Evolutionary conservation across 2,113 vertebrate genomes (phyloP), one percentile per base, ranked within the genome.

Genomic region (Cyprinus carpio): DNA sequence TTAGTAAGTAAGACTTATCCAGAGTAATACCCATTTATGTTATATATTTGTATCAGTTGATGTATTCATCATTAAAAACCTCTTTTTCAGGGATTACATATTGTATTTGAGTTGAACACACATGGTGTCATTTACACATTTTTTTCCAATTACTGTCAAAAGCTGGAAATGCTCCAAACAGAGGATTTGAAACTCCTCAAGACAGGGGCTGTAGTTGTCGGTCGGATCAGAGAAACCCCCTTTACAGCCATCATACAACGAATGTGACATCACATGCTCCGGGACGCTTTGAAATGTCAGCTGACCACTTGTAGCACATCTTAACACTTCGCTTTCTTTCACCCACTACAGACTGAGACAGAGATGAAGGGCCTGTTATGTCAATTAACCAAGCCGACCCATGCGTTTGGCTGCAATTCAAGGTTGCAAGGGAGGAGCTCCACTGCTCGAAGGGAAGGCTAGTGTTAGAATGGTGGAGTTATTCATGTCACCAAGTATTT

Each of bases 401-500:
- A 27, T 58, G 85, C 49, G 37, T 88, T 85, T 87, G 87, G 87
- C 85, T 51, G 43, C 4, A 34, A 65, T 87, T 90, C 89, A 88
- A 90, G 85, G 89, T 85, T 75, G 60, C 46, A 64, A 31, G 37
- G 67, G 78, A 86, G 82, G 84, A 84, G 82, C 40, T 76, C 74
- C 11, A 25, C 46, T 62, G 27, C 69, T 75, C 34, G 34, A 86
- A 80, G 86, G 18, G 75, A 84, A 85, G 60, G 84, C 58, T 83
- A 72, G 82, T 84, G 84, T 77, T 72, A 87, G 88, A 67, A 62
- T 56, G 77, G 20, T 8, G 15, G 84, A 71, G 31, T 86, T 86
- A 81, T 88, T 90, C 86, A 88, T 85, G 84, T 88, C 87, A 87
- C 72, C 75, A 75, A 79, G 77, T 64, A 29, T 82, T 89, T 87